Percentiles rank a stretch among this genome's conserved stretches.
Evolutionary conservation across 2,113 vertebrate species (phyloP).

Genomic region (Rynchops niger): DNA sequence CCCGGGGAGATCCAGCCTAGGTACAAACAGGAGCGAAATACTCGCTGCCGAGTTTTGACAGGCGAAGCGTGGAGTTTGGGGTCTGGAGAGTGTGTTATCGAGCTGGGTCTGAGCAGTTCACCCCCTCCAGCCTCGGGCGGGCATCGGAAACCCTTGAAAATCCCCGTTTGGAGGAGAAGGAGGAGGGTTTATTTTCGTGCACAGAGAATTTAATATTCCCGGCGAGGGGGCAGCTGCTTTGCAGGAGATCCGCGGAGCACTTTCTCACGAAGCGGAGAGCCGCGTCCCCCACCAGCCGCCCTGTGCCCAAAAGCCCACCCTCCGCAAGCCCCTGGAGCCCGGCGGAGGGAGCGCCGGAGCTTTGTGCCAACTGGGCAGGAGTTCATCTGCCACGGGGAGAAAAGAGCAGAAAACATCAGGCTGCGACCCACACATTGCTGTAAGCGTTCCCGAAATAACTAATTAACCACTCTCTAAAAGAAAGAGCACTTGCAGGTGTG

Average conservation of each 20-base stretch:
- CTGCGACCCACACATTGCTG: background rate
- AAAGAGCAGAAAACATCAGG: fast-evolving
- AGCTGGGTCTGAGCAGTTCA: background rate
- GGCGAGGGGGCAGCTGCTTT: background rate
- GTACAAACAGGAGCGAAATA: background rate
- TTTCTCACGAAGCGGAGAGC: background rate
- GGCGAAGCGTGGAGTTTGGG: background rate
- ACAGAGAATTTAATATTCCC: background rate
- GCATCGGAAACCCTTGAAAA: background rate
- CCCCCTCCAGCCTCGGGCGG: background rate
- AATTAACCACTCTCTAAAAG: background rate
- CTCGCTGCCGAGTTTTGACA: background rate
- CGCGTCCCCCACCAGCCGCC: background rate
- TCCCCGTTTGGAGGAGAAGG: background rate
- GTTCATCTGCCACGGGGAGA: background rate
- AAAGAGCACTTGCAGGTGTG: background rate
- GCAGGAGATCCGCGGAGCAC: fast-evolving
- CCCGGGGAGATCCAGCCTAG: background rate
- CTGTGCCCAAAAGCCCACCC: background rate
- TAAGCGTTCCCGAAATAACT: background rate
- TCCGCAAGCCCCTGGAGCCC: background rate
- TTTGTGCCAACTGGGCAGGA: background rate
- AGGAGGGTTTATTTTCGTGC: fast-evolving
- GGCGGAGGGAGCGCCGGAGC: background rate
- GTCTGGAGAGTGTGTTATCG: background rate